Evolutionary conservation across 1,140 invertebrate species (phyloP), one percentile per base, ranked within the genome.

Genomic region (Nasonia giraulti): DNA sequence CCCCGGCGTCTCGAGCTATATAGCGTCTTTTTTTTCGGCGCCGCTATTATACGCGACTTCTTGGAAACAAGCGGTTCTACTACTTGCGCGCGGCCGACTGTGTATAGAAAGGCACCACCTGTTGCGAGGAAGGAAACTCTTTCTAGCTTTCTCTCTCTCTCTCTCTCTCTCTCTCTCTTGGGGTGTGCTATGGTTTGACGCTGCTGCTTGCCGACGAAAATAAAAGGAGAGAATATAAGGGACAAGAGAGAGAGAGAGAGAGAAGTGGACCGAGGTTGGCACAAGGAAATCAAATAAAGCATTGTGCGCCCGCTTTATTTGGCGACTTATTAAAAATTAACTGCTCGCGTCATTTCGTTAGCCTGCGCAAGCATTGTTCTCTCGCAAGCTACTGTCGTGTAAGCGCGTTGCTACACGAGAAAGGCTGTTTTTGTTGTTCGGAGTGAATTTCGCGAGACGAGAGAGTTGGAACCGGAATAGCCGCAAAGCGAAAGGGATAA

Each of bases 81-180:
- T 27, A 27, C 27, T 27, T 27, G 27, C 27, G 27, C 27, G 27
- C 27, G 27, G 27, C 27, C 27, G 27, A 1, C 27, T 62, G 55
- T 17, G 47, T 17, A 77, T 27, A 50, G 44, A 50, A 77, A 62
- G 11, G 62, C n/a, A 37, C 47, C 76, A 78, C 62, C 77, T 79
- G 77, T 79, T 79, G 77, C 62, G 31, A 79, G 33, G 2, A 68
- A 40, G 33, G 68, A 68, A 68, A 68, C 17, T 79, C 55, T 31
- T 68, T 27, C 62, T 37, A 37, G 33, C 33, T 27, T 27, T 27
- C 27, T 27, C 27, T 27, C 27, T 27, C 27, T 27, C 27, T 27
- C 27, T 27, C 27, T 27, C 27, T 27, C 27, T 27, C 27, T 27
- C 1, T 27, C 27, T 37, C 55, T 62, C 14, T 62, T 7, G 14